phyloP scores from a whole-genome alignment of 2,888 invertebrate species.

The Drosophila leonis region DNA sequence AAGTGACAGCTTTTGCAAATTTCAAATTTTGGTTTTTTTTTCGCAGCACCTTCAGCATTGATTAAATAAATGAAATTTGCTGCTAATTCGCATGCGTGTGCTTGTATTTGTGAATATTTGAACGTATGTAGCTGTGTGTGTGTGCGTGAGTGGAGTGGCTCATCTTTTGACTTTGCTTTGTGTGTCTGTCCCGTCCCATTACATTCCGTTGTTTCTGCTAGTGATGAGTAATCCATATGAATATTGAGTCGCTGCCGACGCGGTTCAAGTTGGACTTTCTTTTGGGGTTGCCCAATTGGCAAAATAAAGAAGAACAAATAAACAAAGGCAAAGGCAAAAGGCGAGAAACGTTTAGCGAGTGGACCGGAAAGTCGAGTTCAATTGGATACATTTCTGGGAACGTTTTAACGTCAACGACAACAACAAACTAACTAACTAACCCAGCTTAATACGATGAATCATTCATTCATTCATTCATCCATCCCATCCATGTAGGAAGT shows the following conservation, averaged over 20 bases:
- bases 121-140: too few relatives aligned
- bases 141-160: slow-evolving; percentile 17
- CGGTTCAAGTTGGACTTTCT: slow-evolving; percentile 50
- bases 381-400: slow-evolving; percentile 53
- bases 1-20: slow-evolving; percentile 27
- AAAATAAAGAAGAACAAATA: slow-evolving; percentile 18
- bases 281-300: slow-evolving; percentile 56
- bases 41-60: slow-evolving; percentile 28
- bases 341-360: slow-evolving; percentile 22
- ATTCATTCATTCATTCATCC: slow-evolving; percentile 33
- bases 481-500: slow-evolving; percentile 37
- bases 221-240: slow-evolving; percentile 48
- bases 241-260: slow-evolving; percentile 22
- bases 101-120: slow-evolving; percentile 9
- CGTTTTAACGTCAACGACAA: slow-evolving; percentile 25
- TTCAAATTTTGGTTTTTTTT: slow-evolving; percentile 2
- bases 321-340: slow-evolving; percentile 16
- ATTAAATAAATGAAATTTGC: slow-evolving; percentile 46
- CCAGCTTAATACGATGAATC: slow-evolving; percentile 29
- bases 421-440: slow-evolving; percentile 34
- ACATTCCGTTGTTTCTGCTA: slow-evolving; percentile 24
- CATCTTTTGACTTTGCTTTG: slow-evolving; percentile 49
- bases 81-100: slow-evolving; percentile 47
- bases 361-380: slow-evolving; percentile 67
- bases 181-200: slow-evolving; percentile 21